Percentiles rank a stretch among this genome's conserved stretches.
These are phyloP conservation scores for Oceanodroma leucorhoa DNA, from an alignment of 2,797 vertebrate species.

Conservation along the genomic window DNA sequence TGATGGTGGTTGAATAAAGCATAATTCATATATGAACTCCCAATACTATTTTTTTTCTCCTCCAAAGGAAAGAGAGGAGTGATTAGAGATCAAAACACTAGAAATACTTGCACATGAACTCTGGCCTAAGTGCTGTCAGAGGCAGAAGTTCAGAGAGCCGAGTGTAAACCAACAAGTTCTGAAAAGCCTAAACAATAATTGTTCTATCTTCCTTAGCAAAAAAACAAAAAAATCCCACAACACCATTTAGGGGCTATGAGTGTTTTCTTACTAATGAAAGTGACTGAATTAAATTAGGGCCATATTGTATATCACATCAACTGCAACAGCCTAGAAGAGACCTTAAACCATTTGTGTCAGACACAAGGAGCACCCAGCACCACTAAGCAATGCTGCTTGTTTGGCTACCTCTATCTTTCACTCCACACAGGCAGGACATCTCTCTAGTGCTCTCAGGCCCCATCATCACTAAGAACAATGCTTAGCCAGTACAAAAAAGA, in stretches of 20 bases:
- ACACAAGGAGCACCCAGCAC: background rate
- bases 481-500: background rate
- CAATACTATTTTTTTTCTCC: background rate
- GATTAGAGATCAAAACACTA: background rate
- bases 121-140: background rate
- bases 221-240: background rate
- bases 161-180: background rate
- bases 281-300: background rate
- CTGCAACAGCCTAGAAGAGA: background rate
- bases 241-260: background rate
- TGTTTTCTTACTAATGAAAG: background rate
- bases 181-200: background rate
- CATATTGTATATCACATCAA: background rate
- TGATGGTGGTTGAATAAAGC: background rate
- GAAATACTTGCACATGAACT: background rate
- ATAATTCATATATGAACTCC: background rate
- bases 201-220: background rate
- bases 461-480: background rate
- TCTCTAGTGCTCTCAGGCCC: background rate
- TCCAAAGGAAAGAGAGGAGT: background rate
- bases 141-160: background rate
- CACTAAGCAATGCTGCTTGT: background rate
- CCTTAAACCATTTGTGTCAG: background rate
- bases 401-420: accelerated
- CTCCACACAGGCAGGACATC: background rate